Evolutionary conservation across 2,797 vertebrate genomes (phyloP).

Genomic region (Peromyscus nudipes): DNA sequence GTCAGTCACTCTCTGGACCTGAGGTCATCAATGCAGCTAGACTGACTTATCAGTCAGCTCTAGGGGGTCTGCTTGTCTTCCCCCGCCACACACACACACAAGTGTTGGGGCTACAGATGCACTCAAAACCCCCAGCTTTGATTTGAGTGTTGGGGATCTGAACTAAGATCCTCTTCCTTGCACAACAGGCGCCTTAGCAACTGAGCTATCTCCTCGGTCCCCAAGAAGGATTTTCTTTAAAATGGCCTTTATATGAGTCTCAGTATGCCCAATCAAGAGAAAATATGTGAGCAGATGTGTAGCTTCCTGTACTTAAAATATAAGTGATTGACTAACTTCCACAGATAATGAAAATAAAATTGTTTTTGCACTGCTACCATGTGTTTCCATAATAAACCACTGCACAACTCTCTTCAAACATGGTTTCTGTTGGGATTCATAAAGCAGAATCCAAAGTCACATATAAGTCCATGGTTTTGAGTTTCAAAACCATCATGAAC

Average conservation of each 20-base stretch:
- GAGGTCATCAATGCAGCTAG: background rate
- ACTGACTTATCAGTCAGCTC: background rate
- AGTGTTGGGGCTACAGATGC: background rate
- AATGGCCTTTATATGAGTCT: background rate
- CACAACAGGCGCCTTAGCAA: background rate
- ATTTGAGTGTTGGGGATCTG: background rate
- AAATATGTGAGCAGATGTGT: background rate
- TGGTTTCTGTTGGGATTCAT: background rate
- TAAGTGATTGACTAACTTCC: background rate
- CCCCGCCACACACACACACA: background rate
- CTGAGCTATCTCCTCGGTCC: background rate
- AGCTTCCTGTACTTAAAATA: background rate
- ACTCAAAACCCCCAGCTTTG: background rate
- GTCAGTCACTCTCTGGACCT: background rate
- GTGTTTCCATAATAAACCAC: background rate
- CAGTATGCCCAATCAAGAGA: background rate
- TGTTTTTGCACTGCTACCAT: too few relatives aligned
- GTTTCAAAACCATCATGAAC: background rate
- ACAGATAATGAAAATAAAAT: background rate
- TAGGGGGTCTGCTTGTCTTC: too few relatives aligned
- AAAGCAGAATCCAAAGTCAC: background rate
- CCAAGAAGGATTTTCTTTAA: background rate
- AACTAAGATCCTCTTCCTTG: background rate
- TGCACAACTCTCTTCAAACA: background rate
- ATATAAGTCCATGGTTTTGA: background rate